A percentile compares a stretch with the other conserved stretches of the same genome.
phyloP scores from a whole-genome alignment of 2,113 vertebrate species.

The Oreochromis aureus region DNA sequence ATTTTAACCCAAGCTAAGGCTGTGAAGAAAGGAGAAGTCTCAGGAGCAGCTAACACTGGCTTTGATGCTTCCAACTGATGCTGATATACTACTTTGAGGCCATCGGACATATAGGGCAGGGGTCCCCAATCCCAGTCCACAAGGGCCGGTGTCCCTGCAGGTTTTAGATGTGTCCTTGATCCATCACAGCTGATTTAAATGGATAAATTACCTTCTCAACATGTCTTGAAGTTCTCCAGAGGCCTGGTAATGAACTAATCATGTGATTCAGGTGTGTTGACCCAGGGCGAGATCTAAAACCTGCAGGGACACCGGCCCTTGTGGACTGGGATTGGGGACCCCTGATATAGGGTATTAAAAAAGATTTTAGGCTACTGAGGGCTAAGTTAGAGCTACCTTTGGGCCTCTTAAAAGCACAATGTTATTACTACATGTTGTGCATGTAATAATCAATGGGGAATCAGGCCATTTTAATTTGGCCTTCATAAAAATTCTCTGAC shows the following conservation, averaged over 20 bases:
- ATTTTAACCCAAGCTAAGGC: background rate
- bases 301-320: no score
- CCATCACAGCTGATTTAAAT: no score
- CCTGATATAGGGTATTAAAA: background rate
- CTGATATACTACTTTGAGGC: background rate
- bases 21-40: background rate
- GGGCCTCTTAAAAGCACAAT: background rate
- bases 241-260: no score
- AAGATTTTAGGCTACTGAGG: background rate
- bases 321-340: no score
- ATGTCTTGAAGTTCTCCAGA: no score
- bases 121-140: no score
- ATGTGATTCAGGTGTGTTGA: no score
- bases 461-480: no score
- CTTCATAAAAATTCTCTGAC: background rate
- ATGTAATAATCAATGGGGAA: background rate
- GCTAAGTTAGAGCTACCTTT: background rate
- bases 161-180: no score
- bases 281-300: no score
- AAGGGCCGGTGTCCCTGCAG: no score
- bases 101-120: background rate
- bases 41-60: background rate
- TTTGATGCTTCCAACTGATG: conserved; percentile 8
- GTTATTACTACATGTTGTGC: background rate
- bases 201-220: no score